Evolutionary conservation across 2,113 vertebrate genomes (phyloP), one percentile per base, ranked within the genome.

Genomic region (Hippocampus barbouri): DNA sequence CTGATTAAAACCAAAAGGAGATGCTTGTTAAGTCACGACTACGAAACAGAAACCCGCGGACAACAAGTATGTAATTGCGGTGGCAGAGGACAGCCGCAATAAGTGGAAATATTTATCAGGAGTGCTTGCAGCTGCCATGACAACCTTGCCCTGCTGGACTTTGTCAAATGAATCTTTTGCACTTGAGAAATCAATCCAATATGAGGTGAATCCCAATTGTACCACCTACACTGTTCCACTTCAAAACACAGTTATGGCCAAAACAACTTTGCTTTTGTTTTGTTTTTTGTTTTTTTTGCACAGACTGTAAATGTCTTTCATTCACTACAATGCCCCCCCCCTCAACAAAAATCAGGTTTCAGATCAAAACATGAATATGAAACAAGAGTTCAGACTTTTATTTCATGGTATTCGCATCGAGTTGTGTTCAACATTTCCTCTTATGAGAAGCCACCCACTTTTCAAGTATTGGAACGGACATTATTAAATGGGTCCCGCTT

Each of bases 61-160:
- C 9, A 10, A n/a, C 8, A 25, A 27, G 25, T 15, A 25, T 27
- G 56, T 59, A 59, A 59, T 59, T 27, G 23, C 4, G 7, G 23
- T 4, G 16, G 27, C 9, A 38, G 8, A 38, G 30, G 60, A 21
- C 30, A 38, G 11, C 60, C 1, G 60, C 34, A 38, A n/a, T 40
- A 63, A 63, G 62, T 64, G 34, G 38, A 41, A 64, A n/a, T 62
- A 38, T 62, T 62, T 62, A 64, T n/a, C 20, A 15, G 38, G 10
- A n/a, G 38, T 11, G 21, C 27, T 34, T 18, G 30, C 27, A 20
- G 59, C 27, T 34, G 27, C 18, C 38, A 41, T 41, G 62, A 38
- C 60, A 62, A 62, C 60, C 11, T 60, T 18, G 57, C 57, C 27
- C 57, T 27, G 57, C 57, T 43, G 62, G 34, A 43, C 38, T 43